Percentiles rank a stretch among this genome's conserved stretches.
phyloP scores from a whole-genome alignment of 2,113 vertebrate genomes.

The Poecilia latipinna region DNA sequence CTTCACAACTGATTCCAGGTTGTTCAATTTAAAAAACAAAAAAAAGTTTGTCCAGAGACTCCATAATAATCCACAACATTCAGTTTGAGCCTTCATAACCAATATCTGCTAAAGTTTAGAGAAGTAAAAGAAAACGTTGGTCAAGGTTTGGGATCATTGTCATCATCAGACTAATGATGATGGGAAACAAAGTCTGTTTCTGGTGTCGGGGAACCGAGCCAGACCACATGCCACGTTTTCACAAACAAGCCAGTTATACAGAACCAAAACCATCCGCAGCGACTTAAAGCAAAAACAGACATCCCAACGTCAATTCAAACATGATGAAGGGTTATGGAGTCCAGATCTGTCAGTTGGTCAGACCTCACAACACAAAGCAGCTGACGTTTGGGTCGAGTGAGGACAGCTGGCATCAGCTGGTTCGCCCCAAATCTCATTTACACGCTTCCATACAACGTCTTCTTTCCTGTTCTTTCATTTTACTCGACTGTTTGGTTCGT shows the following conservation, averaged over 20 bases:
- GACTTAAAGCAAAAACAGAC: constrained; percentile 29
- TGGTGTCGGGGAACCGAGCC: constrained; percentile 12
- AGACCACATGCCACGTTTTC: constrained; percentile 3
- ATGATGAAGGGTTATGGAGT: constrained; percentile 44
- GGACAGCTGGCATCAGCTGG: constrained; percentile 50
- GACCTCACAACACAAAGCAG: constrained; percentile 35
- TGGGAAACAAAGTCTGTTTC: background rate
- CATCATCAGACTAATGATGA: too few species aligned
- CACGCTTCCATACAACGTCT: constrained; percentile 37
- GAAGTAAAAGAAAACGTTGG: background rate
- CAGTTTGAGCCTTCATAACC: background rate
- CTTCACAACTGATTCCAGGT: background rate
- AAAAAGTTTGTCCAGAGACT: background rate
- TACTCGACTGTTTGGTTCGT: constrained; percentile 30
- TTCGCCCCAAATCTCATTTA: constrained; percentile 51
- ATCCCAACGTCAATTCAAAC: constrained; percentile 23
- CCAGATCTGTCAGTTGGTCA: constrained; percentile 38
- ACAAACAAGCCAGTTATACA: constrained; percentile 29
- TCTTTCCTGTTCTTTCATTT: constrained; percentile 1
- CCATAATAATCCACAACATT: background rate
- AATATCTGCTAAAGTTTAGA: background rate
- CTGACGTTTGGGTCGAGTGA: constrained; percentile 54
- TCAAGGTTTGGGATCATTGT: background rate
- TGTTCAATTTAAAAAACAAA: background rate
- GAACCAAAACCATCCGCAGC: constrained; percentile 33